Percentiles rank a stretch among this genome's conserved stretches.
Evolutionary conservation across 2,888 invertebrate species (phyloP).

Genomic region (Pristionchus entomophagus): DNA sequence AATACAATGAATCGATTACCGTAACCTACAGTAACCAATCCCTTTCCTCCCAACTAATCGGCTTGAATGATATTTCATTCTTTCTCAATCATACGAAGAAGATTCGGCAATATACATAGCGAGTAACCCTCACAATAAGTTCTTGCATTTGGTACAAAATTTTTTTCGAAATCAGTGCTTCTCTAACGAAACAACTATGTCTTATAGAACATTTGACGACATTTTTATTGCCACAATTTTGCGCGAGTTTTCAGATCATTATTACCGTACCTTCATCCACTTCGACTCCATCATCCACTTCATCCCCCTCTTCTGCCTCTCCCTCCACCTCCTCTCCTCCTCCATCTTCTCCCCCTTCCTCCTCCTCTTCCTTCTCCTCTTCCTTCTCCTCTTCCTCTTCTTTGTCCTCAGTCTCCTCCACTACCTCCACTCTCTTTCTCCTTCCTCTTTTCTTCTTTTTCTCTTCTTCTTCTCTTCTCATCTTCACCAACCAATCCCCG

Average conservation of each 20-base stretch:
- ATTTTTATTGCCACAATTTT: too few relatives aligned
- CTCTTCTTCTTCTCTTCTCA: conserved; percentile 1
- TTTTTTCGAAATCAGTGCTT: too few relatives aligned
- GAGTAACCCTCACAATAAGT: too few relatives aligned
- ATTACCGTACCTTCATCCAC: conserved; percentile 10
- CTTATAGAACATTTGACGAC: too few relatives aligned
- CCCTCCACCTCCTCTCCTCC: not conserved
- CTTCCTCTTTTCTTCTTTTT: not conserved
- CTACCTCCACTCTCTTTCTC: not conserved
- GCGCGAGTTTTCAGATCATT: too few relatives aligned
- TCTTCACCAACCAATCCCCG: conserved; percentile 18
- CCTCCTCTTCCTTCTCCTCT: not conserved
- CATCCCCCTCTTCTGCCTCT: not conserved
- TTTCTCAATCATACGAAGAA: too few relatives aligned
- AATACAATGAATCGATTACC: not conserved
- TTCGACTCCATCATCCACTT: not conserved
- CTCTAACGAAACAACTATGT: too few relatives aligned
- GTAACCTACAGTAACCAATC: too few relatives aligned
- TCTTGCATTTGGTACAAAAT: too few relatives aligned
- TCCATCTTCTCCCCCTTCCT: not conserved
- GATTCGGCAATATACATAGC: too few relatives aligned
- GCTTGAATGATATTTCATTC: too few relatives aligned
- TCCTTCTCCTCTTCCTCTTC: not conserved
- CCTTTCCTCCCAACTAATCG: too few relatives aligned
- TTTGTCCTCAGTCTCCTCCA: not conserved